Evolutionary conservation across 1,140 invertebrate genomes (phyloP).

Genomic region (Sycophaga agraensis): DNA sequence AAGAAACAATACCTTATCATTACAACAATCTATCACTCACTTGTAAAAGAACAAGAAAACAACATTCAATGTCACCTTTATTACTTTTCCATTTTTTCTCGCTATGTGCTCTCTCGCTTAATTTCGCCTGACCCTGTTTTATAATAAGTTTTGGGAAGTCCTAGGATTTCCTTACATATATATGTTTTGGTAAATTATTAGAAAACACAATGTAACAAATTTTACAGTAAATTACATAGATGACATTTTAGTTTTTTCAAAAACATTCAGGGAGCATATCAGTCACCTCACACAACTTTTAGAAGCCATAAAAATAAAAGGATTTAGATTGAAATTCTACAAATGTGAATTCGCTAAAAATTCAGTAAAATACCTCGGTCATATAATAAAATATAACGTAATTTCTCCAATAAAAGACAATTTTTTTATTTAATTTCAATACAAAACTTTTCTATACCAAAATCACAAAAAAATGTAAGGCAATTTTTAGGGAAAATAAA

Average conservation of each 20-base stretch:
- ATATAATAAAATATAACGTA: slow-evolving; percentile 25
- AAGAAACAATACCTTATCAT: no score
- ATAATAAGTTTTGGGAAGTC: no score
- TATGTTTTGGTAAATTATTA: no score
- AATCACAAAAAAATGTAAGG: slow-evolving; percentile 31
- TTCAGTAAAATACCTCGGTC: slow-evolving; percentile 11
- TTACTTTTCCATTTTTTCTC: no score
- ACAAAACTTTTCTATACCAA: slow-evolving; percentile 31
- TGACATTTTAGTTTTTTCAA: slow-evolving; percentile 35
- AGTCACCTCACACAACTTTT: slow-evolving; percentile 23
- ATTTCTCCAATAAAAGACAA: slow-evolving; percentile 28
- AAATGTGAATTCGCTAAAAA: not conserved
- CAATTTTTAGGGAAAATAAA: slow-evolving; percentile 37
- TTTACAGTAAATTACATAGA: slow-evolving; percentile 35
- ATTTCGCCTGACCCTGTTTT: no score
- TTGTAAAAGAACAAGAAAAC: no score
- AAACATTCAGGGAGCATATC: slow-evolving; percentile 35
- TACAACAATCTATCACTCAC: no score
- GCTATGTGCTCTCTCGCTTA: no score
- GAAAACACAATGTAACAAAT: slow-evolving; percentile 32
- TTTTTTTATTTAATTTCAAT: slow-evolving; percentile 33
- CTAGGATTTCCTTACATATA: no score
- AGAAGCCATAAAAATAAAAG: slow-evolving; percentile 30
- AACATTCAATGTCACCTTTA: no score
- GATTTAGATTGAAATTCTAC: slow-evolving; percentile 31